phyloP scores from a whole-genome alignment of 2,113 vertebrate species.

The Cyanoderma ruficeps region DNA sequence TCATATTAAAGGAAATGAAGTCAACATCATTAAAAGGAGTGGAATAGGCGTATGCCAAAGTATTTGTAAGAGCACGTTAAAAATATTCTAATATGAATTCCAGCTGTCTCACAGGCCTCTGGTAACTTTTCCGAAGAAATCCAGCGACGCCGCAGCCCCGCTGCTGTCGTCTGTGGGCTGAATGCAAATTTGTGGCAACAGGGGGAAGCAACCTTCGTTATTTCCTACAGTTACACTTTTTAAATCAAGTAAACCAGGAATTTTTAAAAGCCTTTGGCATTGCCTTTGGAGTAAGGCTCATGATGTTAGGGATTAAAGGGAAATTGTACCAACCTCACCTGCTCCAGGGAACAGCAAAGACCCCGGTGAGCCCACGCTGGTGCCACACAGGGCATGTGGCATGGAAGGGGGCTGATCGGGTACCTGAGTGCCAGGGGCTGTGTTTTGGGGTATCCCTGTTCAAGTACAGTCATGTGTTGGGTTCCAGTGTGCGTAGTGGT shows the following conservation, averaged over 20 bases:
- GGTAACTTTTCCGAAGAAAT: not conserved
- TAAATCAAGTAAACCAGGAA: not conserved
- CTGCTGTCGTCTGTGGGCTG: not conserved
- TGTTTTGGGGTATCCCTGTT: not conserved
- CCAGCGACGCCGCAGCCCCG: accelerated
- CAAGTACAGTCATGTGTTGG: not conserved
- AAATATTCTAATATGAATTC: slow-evolving; percentile 52
- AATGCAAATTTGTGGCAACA: not conserved
- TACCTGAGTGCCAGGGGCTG: not conserved
- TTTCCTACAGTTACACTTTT: not conserved
- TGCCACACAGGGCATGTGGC: accelerated
- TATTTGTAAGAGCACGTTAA: slow-evolving; percentile 58
- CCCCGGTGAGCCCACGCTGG: accelerated
- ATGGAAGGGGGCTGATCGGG: no score
- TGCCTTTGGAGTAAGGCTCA: not conserved
- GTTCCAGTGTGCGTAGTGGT: accelerated
- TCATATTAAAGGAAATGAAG: slow-evolving; percentile 34
- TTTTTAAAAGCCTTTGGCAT: not conserved
- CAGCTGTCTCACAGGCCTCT: slow-evolving; percentile 7
- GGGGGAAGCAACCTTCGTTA: not conserved
- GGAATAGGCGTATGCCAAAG: slow-evolving; percentile 48
- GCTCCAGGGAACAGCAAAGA: not conserved
- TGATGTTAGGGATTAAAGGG: not conserved
- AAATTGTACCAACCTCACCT: not conserved
- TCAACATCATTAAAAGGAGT: slow-evolving; percentile 53